Conservation (phyloP, 2,113 vertebrate genomes). For the Peromyscus californicus region DNA sequence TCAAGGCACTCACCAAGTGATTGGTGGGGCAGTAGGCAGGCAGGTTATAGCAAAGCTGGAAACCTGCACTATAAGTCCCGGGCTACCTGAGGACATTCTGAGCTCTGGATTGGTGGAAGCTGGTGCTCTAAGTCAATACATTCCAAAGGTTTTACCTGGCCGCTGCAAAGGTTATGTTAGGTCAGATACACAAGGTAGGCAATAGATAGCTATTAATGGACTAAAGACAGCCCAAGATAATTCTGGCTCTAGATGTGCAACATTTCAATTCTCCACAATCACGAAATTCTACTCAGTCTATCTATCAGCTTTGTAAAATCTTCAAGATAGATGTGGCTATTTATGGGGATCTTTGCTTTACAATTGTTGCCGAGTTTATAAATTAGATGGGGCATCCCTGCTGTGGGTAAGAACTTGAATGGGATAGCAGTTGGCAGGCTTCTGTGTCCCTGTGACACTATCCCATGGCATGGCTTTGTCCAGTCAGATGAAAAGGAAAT, state of each 20-base stretch:
- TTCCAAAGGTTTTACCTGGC: neutral
- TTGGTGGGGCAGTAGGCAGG: neutral
- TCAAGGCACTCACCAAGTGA: neutral
- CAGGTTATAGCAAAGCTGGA: neutral
- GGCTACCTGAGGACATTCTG: neutral
- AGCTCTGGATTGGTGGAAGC: neutral
- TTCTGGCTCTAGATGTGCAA: neutral
- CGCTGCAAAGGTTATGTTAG: neutral
- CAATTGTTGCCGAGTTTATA: neutral
- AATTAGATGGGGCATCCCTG: neutral
- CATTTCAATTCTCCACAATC: neutral
- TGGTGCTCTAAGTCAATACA: neutral
- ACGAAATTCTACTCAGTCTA: neutral
- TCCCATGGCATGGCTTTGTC: neutral
- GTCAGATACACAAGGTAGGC: neutral
- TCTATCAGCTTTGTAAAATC: neutral
- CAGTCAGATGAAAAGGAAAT: neutral
- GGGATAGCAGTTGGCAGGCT: fast-evolving
- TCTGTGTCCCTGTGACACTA: neutral
- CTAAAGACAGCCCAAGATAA: neutral
- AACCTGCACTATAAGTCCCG: neutral
- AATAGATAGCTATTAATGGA: neutral
- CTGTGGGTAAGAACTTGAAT: neutral
- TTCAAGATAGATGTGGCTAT: neutral
- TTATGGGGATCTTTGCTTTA: neutral